A percentile compares a stretch with the other conserved stretches of the same genome.
phyloP scores from a whole-genome alignment of 2,797 vertebrate genomes.

The Acipenser oxyrinchus region DNA sequence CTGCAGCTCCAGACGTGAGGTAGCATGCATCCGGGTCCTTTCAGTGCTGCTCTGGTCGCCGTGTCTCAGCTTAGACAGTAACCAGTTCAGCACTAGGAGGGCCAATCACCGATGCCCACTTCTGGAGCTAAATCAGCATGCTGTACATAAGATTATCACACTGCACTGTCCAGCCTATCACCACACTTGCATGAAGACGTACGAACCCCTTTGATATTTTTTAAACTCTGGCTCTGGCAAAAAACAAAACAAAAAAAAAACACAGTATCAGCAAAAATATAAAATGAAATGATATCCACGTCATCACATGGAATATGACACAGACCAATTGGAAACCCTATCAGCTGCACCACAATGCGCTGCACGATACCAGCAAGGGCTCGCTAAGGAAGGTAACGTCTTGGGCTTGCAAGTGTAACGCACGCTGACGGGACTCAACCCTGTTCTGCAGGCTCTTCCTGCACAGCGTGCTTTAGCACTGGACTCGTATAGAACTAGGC shows the following conservation, averaged over 20 bases:
- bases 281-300: no score
- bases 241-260: background rate
- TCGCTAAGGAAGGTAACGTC: no score
- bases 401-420: no score
- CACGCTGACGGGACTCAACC: no score
- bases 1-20: background rate
- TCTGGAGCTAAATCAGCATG: background rate
- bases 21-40: background rate
- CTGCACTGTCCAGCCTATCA: background rate
- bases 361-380: no score
- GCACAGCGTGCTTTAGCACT: no score
- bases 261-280: background rate
- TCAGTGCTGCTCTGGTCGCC: background rate
- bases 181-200: background rate
- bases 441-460: no score
- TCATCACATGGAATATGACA: no score
- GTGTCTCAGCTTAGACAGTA: background rate
- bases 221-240: background rate
- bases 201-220: background rate
- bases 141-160: background rate
- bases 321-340: no score
- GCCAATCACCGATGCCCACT: background rate
- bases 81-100: background rate
- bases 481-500: no score
- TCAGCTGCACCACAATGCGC: no score